Evolutionary conservation across 1,140 invertebrate genomes (phyloP).

Genomic region (Polyergus mexicanus): DNA sequence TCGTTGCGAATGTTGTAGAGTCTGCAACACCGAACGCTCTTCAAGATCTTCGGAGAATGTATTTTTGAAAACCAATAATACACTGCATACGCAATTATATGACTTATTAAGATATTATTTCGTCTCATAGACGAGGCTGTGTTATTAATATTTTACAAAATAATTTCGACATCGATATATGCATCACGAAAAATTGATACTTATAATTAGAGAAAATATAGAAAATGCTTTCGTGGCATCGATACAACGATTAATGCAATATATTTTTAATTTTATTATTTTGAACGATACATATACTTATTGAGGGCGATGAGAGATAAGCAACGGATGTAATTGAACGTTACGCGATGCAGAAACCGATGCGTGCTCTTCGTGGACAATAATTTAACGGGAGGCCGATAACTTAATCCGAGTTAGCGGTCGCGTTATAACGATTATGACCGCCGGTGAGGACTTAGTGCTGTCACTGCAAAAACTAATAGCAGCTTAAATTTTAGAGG

Average conservation of each 20-base stretch:
- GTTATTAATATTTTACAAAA: background rate
- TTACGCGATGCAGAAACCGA: background rate
- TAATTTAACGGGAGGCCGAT: conserved; percentile 76
- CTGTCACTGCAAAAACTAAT: conserved; percentile 79
- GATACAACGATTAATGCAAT: background rate
- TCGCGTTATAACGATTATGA: conserved; percentile 76
- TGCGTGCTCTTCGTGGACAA: conserved; percentile 40
- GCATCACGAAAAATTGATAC: background rate
- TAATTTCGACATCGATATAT: background rate
- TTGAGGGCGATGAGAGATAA: background rate
- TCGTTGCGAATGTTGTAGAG: conserved; percentile 25
- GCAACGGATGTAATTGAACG: conserved; percentile 2
- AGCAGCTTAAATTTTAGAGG: conserved; percentile 76
- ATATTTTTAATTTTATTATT: background rate
- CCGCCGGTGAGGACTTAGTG: conserved; percentile 70
- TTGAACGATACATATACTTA: background rate
- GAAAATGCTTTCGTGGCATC: background rate
- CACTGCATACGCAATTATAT: background rate
- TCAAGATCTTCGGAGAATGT: background rate
- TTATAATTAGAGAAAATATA: background rate
- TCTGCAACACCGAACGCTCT: background rate
- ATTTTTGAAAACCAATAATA: background rate
- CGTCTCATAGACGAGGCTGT: background rate
- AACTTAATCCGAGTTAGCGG: conserved; percentile 73
- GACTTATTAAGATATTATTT: background rate